Evolutionary conservation across 2,113 vertebrate genomes (phyloP).

Genomic region (Elephas maximus): DNA sequence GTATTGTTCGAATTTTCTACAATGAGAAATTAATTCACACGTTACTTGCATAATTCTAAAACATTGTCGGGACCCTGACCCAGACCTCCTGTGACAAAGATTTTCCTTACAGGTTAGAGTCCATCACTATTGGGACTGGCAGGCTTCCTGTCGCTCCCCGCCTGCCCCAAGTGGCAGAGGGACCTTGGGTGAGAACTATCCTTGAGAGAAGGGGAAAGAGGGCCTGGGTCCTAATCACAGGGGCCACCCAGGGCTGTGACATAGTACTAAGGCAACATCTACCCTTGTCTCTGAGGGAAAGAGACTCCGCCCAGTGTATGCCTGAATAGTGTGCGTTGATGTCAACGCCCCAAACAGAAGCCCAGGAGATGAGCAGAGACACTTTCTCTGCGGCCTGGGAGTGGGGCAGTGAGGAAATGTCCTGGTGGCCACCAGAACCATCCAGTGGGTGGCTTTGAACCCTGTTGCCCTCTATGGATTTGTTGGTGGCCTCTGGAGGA

Average conservation of each 20-base stretch:
- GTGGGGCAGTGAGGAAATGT: not conserved
- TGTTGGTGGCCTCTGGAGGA: not conserved
- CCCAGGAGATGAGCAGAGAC: not conserved
- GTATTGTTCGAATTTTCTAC: not conserved
- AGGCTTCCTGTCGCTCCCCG: not conserved
- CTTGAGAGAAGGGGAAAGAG: not conserved
- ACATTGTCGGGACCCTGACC: not conserved
- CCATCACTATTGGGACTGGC: not conserved
- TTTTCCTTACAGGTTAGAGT: not conserved
- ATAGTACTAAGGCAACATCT: not conserved
- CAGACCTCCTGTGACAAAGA: not conserved
- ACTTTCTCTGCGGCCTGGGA: not conserved
- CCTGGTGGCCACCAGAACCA: not conserved
- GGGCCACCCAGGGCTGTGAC: not conserved
- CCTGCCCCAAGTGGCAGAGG: not conserved
- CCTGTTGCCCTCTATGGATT: not conserved
- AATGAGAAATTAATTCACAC: not conserved
- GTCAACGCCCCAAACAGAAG: not conserved
- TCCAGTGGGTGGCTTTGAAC: not conserved
- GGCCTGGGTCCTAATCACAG: not conserved
- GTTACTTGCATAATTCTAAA: not conserved
- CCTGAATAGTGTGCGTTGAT: not conserved
- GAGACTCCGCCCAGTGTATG: not conserved
- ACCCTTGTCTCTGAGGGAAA: not conserved
- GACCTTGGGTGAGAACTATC: not conserved